Conservation (phyloP, 2,888 invertebrate species). For the Platypus cylindrus region DNA sequence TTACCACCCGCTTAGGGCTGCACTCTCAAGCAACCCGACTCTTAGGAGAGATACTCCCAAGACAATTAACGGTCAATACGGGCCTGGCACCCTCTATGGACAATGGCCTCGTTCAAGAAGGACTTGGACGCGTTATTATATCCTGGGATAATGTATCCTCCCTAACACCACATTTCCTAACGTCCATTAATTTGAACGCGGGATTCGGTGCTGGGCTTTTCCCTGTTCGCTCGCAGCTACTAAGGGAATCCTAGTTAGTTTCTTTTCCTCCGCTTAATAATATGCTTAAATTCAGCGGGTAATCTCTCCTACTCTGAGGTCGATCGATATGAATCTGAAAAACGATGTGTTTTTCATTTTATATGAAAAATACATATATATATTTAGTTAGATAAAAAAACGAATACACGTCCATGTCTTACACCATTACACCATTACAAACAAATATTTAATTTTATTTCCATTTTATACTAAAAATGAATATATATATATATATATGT, state of each 20-base stretch:
- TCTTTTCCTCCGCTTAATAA: slow-evolving; percentile 50
- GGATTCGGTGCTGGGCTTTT: slow-evolving; percentile 38
- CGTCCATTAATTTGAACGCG: not conserved
- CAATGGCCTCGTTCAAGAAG: slow-evolving; percentile 40
- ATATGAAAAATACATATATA: no score
- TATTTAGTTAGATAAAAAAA: no score
- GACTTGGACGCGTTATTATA: slow-evolving; percentile 35
- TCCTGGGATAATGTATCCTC: slow-evolving; percentile 29
- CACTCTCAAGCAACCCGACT: slow-evolving; percentile 47
- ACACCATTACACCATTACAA: no score
- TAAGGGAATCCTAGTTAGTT: slow-evolving; percentile 48
- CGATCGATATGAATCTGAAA: no score
- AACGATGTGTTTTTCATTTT: not conserved
- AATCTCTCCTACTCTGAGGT: slow-evolving; percentile 4
- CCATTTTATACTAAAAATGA: no score
- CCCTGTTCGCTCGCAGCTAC: slow-evolving; percentile 50
- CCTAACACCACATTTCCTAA: slow-evolving; percentile 38
- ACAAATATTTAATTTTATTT: no score
- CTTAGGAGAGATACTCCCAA: slow-evolving; percentile 30
- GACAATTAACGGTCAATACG: slow-evolving; percentile 32
- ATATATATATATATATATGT: no score
- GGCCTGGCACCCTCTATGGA: slow-evolving; percentile 43
- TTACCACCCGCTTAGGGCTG: slow-evolving; percentile 47
- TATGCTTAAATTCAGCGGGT: slow-evolving; percentile 40
- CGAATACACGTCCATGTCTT: no score